Base-by-base conservation (phyloP, 2,113 vertebrate genomes). In the Girardinichthys multiradiatus region DNA sequence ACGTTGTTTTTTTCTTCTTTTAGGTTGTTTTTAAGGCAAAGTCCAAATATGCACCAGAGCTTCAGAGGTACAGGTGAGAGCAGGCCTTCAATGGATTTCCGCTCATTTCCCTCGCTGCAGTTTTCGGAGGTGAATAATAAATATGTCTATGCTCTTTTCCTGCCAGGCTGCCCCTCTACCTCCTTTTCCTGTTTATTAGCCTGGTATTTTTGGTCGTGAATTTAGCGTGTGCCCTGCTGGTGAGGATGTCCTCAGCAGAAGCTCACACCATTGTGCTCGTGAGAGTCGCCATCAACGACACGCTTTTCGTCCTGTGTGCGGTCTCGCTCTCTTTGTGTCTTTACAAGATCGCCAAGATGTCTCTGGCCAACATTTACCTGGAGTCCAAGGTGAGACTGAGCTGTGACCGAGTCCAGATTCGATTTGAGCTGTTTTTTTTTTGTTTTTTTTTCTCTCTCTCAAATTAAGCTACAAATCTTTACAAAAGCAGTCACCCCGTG, bases 11-110 rank as follows among this genome's bases (percentile, higher is more conserved):
- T 51, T 86, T 70, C 63, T 13, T 71, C 31, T 48, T 68, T 86
- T 94, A 98, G 97, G 97, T 98, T 75, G 95, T 98, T 89, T 98
- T 98, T 89, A 98, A 98, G 92, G 97, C 96, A 51, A 98, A 97
- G 90, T 97, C 96, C 6, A 98, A 98, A 82, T 97, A 97, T 65
- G 94, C 95, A 71, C 97, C 97, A 70, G 97, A 98, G 79, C 93
- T 97, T 70, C 90, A 96, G 82, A 96, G 95, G 88, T 98, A 96
- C 91, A 95, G 96, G 97, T 98, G 90, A 85, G 71, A 63, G 0
- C 64, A 64, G 28, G 4, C 19, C 2, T 24, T 19, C 4, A 19
- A 11, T 12, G 19, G 58, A 9, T 30, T 37, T 31, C 42, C 27
- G 24, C 54, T 57, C 8, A 6, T 24, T 31, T n/a, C 13, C 48